These are phyloP conservation scores for Drosophila silvestris DNA, from an alignment of 2,888 invertebrate species.

Conservation along the genomic window DNA sequence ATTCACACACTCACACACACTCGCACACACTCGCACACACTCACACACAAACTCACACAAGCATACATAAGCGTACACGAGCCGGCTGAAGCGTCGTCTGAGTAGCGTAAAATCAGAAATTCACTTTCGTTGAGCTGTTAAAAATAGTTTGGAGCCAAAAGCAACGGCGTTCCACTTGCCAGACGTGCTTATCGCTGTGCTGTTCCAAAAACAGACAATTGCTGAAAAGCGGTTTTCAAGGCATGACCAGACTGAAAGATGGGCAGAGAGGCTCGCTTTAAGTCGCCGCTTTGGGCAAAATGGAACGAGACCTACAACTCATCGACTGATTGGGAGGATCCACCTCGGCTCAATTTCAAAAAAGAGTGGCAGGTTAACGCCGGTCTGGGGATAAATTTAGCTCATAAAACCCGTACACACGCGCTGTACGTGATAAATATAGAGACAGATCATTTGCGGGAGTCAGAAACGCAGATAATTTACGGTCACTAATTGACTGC, in stretches of 20 bases:
- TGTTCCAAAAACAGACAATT: slow-evolving; percentile 9
- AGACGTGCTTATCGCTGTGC: slow-evolving; percentile 20
- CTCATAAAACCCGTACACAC: slow-evolving; percentile 11
- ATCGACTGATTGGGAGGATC: slow-evolving; percentile 2
- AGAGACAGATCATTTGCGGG: slow-evolving; percentile 25
- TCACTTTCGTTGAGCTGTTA: slow-evolving; percentile 72
- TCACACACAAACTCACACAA: slow-evolving; percentile 7
- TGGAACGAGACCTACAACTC: slow-evolving; percentile 39
- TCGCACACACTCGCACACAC: slow-evolving; percentile 30
- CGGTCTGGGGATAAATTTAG: neutral
- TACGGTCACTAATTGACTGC: slow-evolving; percentile 62
- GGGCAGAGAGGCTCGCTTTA: slow-evolving; percentile 38
- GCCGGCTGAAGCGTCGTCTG: slow-evolving; percentile 37
- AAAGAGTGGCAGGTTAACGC: neutral
- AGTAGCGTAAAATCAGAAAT: slow-evolving; percentile 60
- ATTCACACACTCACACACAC: slow-evolving; percentile 32
- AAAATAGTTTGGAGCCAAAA: slow-evolving; percentile 65
- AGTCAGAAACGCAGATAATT: slow-evolving; percentile 40
- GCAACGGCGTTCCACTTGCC: slow-evolving; percentile 50
- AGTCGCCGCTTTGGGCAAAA: slow-evolving; percentile 14
- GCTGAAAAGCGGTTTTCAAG: slow-evolving; percentile 36
- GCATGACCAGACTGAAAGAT: slow-evolving; percentile 36
- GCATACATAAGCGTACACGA: slow-evolving; percentile 13
- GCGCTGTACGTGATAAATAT: slow-evolving; percentile 48
- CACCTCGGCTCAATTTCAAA: slow-evolving; percentile 11